Evolutionary conservation across 1,140 invertebrate species (phyloP).

Genomic region (Polypedilum pembai): DNA sequence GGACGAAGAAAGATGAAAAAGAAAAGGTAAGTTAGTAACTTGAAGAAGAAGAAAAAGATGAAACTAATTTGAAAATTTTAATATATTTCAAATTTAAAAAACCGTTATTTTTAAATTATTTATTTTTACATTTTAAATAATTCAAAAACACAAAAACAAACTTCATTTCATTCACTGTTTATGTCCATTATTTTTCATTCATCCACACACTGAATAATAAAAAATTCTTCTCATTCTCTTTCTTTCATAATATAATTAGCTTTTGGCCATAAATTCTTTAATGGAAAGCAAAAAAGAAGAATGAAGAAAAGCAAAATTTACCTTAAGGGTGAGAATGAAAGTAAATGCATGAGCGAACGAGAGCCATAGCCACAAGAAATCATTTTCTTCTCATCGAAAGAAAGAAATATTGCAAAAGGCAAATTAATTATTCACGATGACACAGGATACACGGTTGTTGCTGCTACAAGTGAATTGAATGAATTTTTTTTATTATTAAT

Average conservation of each 20-base stretch:
- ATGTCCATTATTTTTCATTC: too few species aligned
- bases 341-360: not conserved
- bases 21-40: too few species aligned
- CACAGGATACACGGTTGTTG: conserved; percentile 1
- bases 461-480: not conserved
- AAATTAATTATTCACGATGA: conserved; percentile 28
- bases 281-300: not conserved
- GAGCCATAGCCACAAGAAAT: not conserved
- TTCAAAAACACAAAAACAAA: too few species aligned
- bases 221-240: too few species aligned
- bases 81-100: too few species aligned
- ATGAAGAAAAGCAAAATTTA: not conserved
- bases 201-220: too few species aligned
- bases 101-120: too few species aligned
- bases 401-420: conserved; percentile 27
- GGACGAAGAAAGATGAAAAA: too few species aligned
- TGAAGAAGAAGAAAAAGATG: too few species aligned
- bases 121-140: too few species aligned
- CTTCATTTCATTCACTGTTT: too few species aligned
- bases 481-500: conserved; percentile 14
- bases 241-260: conserved; percentile 19
- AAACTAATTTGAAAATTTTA: too few species aligned
- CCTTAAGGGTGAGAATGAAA: not conserved
- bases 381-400: not conserved
- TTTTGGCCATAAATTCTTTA: conserved; percentile 18